These are phyloP conservation scores for Catonia carolina DNA, from an alignment of 2,888 invertebrate genomes.

Conservation along the genomic window DNA sequence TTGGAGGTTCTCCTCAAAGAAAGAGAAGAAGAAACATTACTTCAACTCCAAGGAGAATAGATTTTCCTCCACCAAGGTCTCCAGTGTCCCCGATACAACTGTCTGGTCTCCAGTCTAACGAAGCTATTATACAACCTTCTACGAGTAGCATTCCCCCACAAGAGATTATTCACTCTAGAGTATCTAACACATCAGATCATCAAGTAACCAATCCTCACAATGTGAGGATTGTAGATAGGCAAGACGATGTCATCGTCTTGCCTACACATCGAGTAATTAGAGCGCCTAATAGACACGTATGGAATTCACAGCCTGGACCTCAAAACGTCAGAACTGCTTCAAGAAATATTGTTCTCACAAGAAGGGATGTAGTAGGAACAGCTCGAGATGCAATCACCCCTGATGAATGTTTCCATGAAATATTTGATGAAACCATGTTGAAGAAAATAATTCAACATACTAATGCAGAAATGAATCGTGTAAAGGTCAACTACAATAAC, in stretches of 20 bases:
- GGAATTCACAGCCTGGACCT: not conserved
- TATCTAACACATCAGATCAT: too few relatives aligned
- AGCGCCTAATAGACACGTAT: conserved; percentile 7
- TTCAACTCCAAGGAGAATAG: too few relatives aligned
- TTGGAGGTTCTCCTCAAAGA: not conserved
- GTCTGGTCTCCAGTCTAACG: too few relatives aligned
- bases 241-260: too few relatives aligned
- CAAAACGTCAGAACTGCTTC: not conserved
- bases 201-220: too few relatives aligned
- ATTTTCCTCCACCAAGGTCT: too few relatives aligned
- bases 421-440: conserved; percentile 9
- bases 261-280: too few relatives aligned
- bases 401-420: conserved; percentile 6
- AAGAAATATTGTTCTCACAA: conserved; percentile 8
- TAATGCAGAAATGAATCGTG: conserved; percentile 12
- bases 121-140: too few relatives aligned
- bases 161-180: too few relatives aligned
- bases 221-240: too few relatives aligned
- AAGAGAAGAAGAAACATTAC: too few relatives aligned
- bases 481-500: conserved; percentile 2
- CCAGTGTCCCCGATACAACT: conserved; percentile 6
- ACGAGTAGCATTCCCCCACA: too few relatives aligned
- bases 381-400: not conserved
- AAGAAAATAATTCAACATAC: not conserved
- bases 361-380: conserved; percentile 8